phyloP scores from a whole-genome alignment of 2,797 vertebrate genomes.

The Chloroceryle inda region DNA sequence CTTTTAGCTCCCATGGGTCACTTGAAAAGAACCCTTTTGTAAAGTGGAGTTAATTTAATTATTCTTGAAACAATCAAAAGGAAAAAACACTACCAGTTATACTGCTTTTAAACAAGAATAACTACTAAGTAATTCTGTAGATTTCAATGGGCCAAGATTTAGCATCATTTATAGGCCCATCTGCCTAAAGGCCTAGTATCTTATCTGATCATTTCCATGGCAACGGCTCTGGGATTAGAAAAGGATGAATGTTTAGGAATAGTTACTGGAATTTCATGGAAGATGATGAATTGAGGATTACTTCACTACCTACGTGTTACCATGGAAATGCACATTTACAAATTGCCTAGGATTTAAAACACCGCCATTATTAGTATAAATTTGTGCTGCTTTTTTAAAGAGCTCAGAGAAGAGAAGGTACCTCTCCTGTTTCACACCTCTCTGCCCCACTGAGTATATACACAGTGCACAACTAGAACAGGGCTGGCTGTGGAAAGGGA shows the following conservation, averaged over 20 bases:
- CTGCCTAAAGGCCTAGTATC: conserved; percentile 78
- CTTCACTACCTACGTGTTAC: conserved; percentile 77
- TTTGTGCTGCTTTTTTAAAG: conserved; percentile 23
- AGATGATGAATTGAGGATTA: conserved; percentile 83
- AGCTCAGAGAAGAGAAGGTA: background rate
- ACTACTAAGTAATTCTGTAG: conserved; percentile 26
- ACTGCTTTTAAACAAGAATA: conserved; percentile 48
- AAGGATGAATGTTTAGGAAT: conserved; percentile 82
- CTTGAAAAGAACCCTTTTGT: background rate
- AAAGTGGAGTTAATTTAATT: conserved; percentile 24
- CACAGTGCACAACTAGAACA: rapidly evolving
- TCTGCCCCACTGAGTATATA: background rate
- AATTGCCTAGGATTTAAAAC: conserved; percentile 75
- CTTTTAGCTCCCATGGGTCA: background rate
- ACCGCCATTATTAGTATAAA: conserved; percentile 58
- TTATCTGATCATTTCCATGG: conserved; percentile 87
- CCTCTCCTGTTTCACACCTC: background rate
- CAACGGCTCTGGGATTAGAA: conserved; percentile 85
- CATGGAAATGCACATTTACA: conserved; percentile 82
- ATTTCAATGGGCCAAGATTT: conserved; percentile 77
- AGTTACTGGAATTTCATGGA: conserved; percentile 82
- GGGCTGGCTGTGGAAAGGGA: background rate
- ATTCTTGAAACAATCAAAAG: conserved; percentile 17
- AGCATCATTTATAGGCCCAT: conserved; percentile 73
- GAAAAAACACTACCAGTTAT: background rate